Percentiles rank a stretch among this genome's conserved stretches.
Conservation (phyloP, 2,113 vertebrate species). For the Arenaria interpres region DNA sequence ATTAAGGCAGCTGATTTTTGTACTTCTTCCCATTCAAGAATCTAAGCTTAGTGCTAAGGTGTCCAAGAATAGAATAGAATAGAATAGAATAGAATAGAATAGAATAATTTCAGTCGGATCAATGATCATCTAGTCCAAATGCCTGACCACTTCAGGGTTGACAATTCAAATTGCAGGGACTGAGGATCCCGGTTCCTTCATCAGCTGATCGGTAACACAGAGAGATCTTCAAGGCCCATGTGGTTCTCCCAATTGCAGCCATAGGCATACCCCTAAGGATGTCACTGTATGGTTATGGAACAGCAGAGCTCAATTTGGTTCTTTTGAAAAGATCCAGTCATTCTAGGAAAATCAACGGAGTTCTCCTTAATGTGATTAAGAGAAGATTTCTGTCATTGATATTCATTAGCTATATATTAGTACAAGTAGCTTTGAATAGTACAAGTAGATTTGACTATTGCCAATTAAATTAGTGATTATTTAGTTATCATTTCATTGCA, state of each 20-base stretch:
- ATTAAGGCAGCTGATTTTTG: slow-evolving; percentile 10
- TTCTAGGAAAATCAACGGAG: not conserved
- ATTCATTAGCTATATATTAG: not conserved
- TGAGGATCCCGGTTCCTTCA: not conserved
- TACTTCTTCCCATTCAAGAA: not conserved
- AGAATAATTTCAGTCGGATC: not conserved
- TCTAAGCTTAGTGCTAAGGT: not conserved
- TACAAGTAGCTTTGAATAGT: not conserved
- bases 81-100: not conserved
- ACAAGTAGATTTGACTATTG: not conserved
- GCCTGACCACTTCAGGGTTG: not conserved
- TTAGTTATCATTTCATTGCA: not conserved
- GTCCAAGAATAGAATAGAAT: not conserved
- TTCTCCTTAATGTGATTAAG: not conserved
- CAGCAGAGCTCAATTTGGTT: not conserved
- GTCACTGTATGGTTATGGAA: not conserved
- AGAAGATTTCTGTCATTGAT: not conserved
- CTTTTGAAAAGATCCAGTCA: not conserved
- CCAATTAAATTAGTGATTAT: not conserved
- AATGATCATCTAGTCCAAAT: not conserved
- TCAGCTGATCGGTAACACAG: not conserved
- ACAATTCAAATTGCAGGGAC: not conserved
- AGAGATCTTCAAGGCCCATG: not conserved
- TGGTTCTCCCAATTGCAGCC: not conserved
- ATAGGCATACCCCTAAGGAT: not conserved